These are phyloP conservation scores for Xylocopa sonorina DNA, from an alignment of 1,140 invertebrate genomes.

Conservation along the genomic window DNA sequence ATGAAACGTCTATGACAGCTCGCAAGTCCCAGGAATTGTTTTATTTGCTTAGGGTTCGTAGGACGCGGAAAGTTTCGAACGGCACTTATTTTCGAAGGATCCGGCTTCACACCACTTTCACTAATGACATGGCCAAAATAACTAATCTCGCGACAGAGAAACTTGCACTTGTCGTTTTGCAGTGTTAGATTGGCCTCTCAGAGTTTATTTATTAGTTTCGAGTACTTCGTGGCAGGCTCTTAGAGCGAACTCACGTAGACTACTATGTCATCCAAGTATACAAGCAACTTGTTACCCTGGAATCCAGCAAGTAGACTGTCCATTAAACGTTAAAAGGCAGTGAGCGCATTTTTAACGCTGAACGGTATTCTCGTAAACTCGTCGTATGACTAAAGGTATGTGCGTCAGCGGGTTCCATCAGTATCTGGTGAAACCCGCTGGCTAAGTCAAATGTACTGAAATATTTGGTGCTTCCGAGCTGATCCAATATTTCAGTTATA, in stretches of 20 bases:
- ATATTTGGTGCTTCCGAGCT: not conserved
- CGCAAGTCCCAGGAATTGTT: not conserved
- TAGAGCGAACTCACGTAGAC: not conserved
- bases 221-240: not conserved
- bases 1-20: not conserved
- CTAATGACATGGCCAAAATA: not conserved
- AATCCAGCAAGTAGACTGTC: not conserved
- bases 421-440: not conserved
- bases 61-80: not conserved
- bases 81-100: not conserved
- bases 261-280: slow-evolving; percentile 15
- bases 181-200: not conserved
- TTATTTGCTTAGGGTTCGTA: not conserved
- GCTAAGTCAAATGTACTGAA: not conserved
- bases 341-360: not conserved
- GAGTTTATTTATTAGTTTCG: not conserved
- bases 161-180: not conserved
- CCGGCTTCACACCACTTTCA: not conserved
- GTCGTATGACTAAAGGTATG: not conserved
- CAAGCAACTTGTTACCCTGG: not conserved
- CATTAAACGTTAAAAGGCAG: not conserved
- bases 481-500: not conserved
- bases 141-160: not conserved
- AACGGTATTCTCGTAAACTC: slow-evolving; percentile 13
- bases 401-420: not conserved